These are phyloP conservation scores for Siderastrea siderea DNA, from an alignment of 92 coral and sea anemone species.

Conservation along the genomic window DNA sequence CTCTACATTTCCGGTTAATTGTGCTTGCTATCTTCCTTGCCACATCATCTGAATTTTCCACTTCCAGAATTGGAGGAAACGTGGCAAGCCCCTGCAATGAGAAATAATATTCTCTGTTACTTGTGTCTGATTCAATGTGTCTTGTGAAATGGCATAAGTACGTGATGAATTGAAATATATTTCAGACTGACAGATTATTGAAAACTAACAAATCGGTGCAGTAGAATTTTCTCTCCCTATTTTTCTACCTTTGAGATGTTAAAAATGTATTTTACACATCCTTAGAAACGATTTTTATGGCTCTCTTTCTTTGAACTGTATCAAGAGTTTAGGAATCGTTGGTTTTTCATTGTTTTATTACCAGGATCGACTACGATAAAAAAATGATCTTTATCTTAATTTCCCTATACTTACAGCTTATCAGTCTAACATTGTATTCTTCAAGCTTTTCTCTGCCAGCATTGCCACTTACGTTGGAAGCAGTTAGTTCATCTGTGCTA, in stretches of 20 bases:
- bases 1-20: slow-evolving; percentile 14
- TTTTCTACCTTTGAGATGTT: slow-evolving; percentile 2
- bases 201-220: not conserved
- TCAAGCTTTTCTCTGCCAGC: slow-evolving; percentile 29
- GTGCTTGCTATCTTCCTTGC: slow-evolving; percentile 14
- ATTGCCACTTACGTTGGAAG: slow-evolving; percentile 15
- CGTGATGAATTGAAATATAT: not conserved
- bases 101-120: slow-evolving; percentile 1
- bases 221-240: not conserved
- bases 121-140: not conserved
- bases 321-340: slow-evolving; percentile 3
- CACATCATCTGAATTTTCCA: slow-evolving; percentile 8
- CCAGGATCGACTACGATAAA: slow-evolving; percentile 1
- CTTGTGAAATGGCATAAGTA: not conserved
- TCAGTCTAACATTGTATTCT: slow-evolving; percentile 11
- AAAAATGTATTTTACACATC: too few relatives aligned
- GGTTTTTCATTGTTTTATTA: too few relatives aligned
- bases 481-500: slow-evolving; percentile 6
- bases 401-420: slow-evolving; percentile 4
- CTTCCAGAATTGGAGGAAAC: slow-evolving; percentile 9
- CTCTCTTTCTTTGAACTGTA: not conserved
- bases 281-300: not conserved
- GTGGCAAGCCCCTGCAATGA: slow-evolving; percentile 1
- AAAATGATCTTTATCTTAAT: slow-evolving; percentile 4
- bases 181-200: not conserved